Base-by-base conservation (phyloP, 1,140 invertebrate genomes). In the Eriocheir sinensis region DNA sequence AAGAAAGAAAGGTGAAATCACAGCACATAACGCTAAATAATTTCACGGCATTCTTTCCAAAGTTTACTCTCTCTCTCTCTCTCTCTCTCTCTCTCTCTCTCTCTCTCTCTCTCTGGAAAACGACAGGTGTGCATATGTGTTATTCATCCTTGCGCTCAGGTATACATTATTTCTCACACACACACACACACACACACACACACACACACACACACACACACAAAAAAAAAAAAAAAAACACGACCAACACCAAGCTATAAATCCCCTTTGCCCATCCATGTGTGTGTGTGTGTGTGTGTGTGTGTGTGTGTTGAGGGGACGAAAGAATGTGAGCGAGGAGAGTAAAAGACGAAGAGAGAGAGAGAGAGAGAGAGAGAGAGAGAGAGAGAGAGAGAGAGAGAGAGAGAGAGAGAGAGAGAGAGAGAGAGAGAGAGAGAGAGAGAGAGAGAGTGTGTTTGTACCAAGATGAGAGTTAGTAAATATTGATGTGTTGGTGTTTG, bases 371-470 rank as follows among this genome's bases (percentile, higher is more conserved):
- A 81, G 27, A 32, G 79, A 27, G 30, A 40, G 34, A 36, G 83
- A 36, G 83, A 27, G 83, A 40, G 83, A 86, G 41, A 36, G 34
- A 40, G 40, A 36, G 34, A 40, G 83, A 40, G 34, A 38, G 40
- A 38, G 34, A 60, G 44, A 30, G 53, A 53, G 30, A 34, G 53
- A 32, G 89, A 91, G 89, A 91, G 89, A 60, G 89, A 60, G 89
- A 91, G 89, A 90, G 89, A 60, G 41, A 91, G 41, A 60, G 89
- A 91, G 89, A 91, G 89, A 91, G 89, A 91, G 44, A 91, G 48
- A 91, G 86, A 89, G 86, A 89, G 86, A n/a, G n/a, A n/a, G n/a
- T n/a, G n/a, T n/a, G n/a, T n/a, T n/a, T n/a, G n/a, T n/a, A n/a
- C n/a, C n/a, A 89, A 41, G 48, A 41, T 41, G 86, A 89, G 86